phyloP scores from a whole-genome alignment of 2,113 vertebrate species.

The Dipodomys ordii region DNA sequence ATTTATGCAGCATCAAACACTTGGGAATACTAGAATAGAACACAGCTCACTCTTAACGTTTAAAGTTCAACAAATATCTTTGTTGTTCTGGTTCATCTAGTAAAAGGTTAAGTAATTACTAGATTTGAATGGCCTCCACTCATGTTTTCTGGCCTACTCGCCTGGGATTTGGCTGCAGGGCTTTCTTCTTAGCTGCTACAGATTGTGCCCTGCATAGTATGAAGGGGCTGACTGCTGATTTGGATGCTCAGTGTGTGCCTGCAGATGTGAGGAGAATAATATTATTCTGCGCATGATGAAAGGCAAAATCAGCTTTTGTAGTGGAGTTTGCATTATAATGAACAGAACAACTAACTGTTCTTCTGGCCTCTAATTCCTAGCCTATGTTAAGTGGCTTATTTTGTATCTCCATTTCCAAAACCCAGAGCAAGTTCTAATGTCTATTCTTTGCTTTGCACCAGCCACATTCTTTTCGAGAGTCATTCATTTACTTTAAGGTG shows the following conservation, averaged over 20 bases:
- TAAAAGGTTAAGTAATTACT: conserved; percentile 45
- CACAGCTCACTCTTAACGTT: conserved; percentile 34
- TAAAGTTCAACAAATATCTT: conserved; percentile 47
- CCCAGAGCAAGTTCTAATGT: background rate
- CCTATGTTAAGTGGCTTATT: background rate
- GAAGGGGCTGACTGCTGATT: background rate
- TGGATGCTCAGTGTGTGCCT: background rate
- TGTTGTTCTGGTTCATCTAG: background rate
- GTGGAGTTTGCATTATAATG: conserved; percentile 6
- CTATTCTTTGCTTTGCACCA: background rate
- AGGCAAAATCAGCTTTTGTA: conserved; percentile 52
- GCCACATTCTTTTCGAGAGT: conserved; percentile 16
- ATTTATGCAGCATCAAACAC: background rate
- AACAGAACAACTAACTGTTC: background rate
- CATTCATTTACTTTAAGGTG: background rate
- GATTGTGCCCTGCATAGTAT: background rate
- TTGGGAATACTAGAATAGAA: conserved; percentile 39
- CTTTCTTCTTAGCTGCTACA: conserved; percentile 20
- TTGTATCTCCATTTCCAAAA: conserved; percentile 35
- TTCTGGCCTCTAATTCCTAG: background rate
- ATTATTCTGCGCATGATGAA: background rate
- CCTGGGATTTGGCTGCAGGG: background rate
- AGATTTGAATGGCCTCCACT: background rate
- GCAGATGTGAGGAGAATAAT: background rate
- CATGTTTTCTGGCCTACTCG: background rate